Percentiles rank a stretch among this genome's conserved stretches.
These are phyloP conservation scores for Hippocampus mohnikei DNA, from an alignment of 2,113 vertebrate species.

Conservation along the genomic window DNA sequence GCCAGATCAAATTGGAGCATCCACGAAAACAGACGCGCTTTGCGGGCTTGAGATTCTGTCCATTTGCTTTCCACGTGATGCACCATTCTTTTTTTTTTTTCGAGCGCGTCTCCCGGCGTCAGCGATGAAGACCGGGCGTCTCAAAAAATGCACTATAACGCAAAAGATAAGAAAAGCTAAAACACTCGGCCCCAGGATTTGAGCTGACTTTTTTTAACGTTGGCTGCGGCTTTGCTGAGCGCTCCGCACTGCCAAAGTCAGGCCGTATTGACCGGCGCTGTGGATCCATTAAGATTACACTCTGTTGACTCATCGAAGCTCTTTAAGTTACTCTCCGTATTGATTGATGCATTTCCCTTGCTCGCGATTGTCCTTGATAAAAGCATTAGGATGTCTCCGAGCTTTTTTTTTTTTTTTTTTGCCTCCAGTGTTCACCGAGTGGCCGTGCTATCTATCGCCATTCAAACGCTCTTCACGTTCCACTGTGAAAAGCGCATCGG, in stretches of 20 bases:
- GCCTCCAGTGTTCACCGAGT: slow-evolving; percentile 32
- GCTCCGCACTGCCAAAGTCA: slow-evolving; percentile 10
- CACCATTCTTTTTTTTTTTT: not conserved
- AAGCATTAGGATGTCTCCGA: slow-evolving; percentile 42
- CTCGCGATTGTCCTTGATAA: slow-evolving; percentile 40
- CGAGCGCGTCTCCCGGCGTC: not conserved
- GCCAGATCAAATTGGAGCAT: not conserved
- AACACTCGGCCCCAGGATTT: not conserved
- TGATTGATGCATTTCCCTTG: slow-evolving; percentile 39
- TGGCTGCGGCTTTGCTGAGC: not conserved
- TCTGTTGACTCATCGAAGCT: slow-evolving; percentile 36
- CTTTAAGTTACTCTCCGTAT: slow-evolving; percentile 45
- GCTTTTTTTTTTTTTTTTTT: slow-evolving; percentile 3
- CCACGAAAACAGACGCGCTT: not conserved
- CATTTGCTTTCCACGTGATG: not conserved
- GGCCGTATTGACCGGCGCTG: slow-evolving; percentile 30
- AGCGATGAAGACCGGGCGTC: not conserved
- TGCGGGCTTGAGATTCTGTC: not conserved
- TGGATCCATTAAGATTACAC: slow-evolving; percentile 45
- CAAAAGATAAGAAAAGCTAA: not conserved
- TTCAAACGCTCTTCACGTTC: slow-evolving; percentile 29
- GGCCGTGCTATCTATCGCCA: slow-evolving; percentile 11
- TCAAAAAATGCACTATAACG: not conserved
- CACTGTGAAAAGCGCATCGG: slow-evolving; percentile 29
- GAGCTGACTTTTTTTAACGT: not conserved